phyloP scores from a whole-genome alignment of 2,888 invertebrate species.

The Scaptomyza caliginosa region DNA sequence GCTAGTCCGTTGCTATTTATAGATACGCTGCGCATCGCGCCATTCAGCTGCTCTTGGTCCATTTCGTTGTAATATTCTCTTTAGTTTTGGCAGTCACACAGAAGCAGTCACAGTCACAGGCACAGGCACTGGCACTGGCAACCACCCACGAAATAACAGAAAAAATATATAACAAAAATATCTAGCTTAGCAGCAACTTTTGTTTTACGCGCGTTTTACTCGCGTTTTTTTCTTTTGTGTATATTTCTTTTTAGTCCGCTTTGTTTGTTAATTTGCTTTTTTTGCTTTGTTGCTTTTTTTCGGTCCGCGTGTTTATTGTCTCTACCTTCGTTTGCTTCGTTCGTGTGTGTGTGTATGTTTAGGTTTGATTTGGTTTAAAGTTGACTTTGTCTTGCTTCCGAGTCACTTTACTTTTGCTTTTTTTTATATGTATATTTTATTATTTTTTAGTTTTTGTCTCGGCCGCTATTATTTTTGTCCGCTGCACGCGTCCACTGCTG shows the following conservation, averaged over 20 bases:
- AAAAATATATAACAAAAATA: slow-evolving; percentile 31
- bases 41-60: slow-evolving; percentile 83
- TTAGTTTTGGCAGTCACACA: slow-evolving; percentile 37
- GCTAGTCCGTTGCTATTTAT: slow-evolving; percentile 78
- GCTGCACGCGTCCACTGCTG: slow-evolving; percentile 78
- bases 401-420: slow-evolving; percentile 11
- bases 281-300: not conserved
- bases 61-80: slow-evolving; percentile 55
- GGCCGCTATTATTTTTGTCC: slow-evolving; percentile 65
- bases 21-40: slow-evolving; percentile 82
- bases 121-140: slow-evolving; percentile 35
- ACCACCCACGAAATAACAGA: not conserved
- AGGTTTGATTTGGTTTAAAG: slow-evolving; percentile 19
- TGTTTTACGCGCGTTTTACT: slow-evolving; percentile 23
- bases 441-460: slow-evolving; percentile 29
- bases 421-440: slow-evolving; percentile 20
- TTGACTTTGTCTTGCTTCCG: slow-evolving; percentile 40
- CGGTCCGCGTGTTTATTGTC: slow-evolving; percentile 40
- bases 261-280: slow-evolving; percentile 4
- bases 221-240: slow-evolving; percentile 12
- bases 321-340: slow-evolving; percentile 15
- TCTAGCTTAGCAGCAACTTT: slow-evolving; percentile 21
- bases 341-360: slow-evolving; percentile 4
- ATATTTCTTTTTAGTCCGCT: slow-evolving; percentile 12
- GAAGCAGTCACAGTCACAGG: slow-evolving; percentile 23